Evolutionary conservation across 2,113 vertebrate species (phyloP).

Genomic region (Scartelaos histophorus): DNA sequence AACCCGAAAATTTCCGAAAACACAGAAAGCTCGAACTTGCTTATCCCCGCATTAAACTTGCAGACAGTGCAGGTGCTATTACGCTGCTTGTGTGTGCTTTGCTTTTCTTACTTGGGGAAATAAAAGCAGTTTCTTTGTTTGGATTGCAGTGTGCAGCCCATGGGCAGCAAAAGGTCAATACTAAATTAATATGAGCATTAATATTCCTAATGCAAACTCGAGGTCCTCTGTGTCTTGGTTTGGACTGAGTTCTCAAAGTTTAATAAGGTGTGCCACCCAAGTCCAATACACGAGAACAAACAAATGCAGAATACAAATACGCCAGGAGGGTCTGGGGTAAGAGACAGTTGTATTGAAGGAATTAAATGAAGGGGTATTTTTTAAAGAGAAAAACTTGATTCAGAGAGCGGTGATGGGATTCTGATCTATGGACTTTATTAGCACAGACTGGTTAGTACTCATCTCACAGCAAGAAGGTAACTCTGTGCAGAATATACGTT

Average conservation of each 20-base stretch:
- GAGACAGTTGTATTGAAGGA: background rate
- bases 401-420: background rate
- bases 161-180: conserved; percentile 77
- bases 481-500: too few species aligned
- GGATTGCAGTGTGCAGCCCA: conserved; percentile 59
- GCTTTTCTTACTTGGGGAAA: conserved; percentile 48
- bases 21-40: background rate
- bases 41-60: background rate
- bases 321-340: background rate
- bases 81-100: conserved; percentile 32
- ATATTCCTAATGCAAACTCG: conserved; percentile 77
- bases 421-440: background rate
- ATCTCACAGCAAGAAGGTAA: too few species aligned
- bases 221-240: conserved; percentile 57
- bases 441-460: too few species aligned
- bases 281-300: conserved; percentile 40
- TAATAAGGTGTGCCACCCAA: conserved; percentile 65
- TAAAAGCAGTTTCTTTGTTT: conserved; percentile 71
- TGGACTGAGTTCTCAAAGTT: conserved; percentile 70
- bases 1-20: background rate
- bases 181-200: conserved; percentile 78
- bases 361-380: background rate
- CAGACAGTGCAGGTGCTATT: conserved; percentile 7
- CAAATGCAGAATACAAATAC: background rate
- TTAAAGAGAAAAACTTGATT: background rate